These are phyloP conservation scores for Abramis brama DNA, from an alignment of 2,113 vertebrate genomes.

Conservation along the genomic window DNA sequence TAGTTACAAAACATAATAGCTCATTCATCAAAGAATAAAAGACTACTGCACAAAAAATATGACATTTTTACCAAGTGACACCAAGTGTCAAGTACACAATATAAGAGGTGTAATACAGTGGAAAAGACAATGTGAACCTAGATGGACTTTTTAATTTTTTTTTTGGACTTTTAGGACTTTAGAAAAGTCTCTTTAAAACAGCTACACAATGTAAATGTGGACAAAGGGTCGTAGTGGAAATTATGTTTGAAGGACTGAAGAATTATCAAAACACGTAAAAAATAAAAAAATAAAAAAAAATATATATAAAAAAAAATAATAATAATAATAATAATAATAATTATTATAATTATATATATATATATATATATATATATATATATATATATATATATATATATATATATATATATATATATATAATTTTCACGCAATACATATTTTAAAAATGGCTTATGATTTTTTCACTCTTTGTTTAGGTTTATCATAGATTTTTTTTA, in stretches of 20 bases:
- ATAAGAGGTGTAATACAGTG: not conserved
- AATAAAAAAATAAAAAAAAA: no score
- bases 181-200: not conserved
- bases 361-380: no score
- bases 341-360: no score
- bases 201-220: not conserved
- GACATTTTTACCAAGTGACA: not conserved
- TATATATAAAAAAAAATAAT: no score
- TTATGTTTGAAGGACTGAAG: not conserved
- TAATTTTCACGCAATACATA: no score
- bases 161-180: not conserved
- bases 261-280: not conserved
- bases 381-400: no score
- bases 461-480: not conserved
- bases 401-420: no score
- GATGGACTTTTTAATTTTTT: not conserved
- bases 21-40: not conserved
- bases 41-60: not conserved
- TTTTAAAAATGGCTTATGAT: not conserved
- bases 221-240: not conserved
- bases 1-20: not conserved
- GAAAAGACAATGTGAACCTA: not conserved
- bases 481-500: not conserved
- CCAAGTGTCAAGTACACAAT: not conserved
- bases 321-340: no score